These are phyloP conservation scores for Caretta caretta DNA, from an alignment of 2,113 vertebrate genomes.

Conservation along the genomic window DNA sequence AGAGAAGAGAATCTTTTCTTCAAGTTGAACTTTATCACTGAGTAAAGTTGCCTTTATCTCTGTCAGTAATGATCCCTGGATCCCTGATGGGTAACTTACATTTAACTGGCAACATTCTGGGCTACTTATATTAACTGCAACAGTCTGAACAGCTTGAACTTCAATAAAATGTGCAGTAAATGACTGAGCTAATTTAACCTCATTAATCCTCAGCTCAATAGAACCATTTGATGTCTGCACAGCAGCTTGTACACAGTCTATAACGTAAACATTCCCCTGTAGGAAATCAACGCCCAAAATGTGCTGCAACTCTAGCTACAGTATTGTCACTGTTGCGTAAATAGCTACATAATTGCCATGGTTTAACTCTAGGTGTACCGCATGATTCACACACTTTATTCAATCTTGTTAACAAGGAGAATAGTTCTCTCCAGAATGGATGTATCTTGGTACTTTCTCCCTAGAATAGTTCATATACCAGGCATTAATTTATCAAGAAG, in stretches of 20 bases:
- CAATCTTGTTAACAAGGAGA: slow-evolving; percentile 20
- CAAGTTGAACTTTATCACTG: slow-evolving; percentile 44
- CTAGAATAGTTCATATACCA: not conserved
- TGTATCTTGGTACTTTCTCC: not conserved
- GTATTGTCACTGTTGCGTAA: slow-evolving; percentile 41
- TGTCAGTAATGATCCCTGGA: slow-evolving; percentile 69
- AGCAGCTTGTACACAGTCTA: slow-evolving; percentile 58
- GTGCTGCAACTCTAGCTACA: slow-evolving; percentile 6
- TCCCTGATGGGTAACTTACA: slow-evolving; percentile 79
- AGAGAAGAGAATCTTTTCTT: not conserved
- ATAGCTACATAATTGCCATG: not conserved
- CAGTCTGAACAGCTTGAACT: slow-evolving; percentile 80
- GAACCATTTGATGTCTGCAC: slow-evolving; percentile 67
- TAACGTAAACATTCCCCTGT: slow-evolving; percentile 61
- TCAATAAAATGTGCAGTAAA: slow-evolving; percentile 78
- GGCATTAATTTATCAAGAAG: not conserved
- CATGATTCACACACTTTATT: slow-evolving; percentile 4
- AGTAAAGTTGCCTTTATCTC: slow-evolving; percentile 63
- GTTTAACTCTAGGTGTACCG: not conserved
- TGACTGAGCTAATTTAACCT: slow-evolving; percentile 81
- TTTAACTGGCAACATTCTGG: slow-evolving; percentile 80
- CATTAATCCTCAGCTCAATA: slow-evolving; percentile 80
- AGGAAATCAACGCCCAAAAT: slow-evolving; percentile 59
- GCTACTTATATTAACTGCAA: slow-evolving; percentile 74
- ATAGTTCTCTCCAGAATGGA: slow-evolving; percentile 2